phyloP scores from a whole-genome alignment of 2,113 vertebrate genomes.

The Lipotes vexillifer region DNA sequence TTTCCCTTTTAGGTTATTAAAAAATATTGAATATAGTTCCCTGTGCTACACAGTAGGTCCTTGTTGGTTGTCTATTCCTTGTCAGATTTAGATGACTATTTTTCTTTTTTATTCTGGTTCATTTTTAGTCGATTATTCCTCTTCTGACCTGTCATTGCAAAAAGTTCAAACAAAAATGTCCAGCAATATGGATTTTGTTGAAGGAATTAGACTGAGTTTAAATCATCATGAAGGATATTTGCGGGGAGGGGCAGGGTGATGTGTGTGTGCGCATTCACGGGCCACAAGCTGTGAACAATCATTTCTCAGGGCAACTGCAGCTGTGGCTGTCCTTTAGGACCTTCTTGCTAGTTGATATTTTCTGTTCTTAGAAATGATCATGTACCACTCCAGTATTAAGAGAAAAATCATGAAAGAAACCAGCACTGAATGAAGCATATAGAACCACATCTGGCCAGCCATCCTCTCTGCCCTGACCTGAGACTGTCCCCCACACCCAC shows the following conservation, averaged over 20 bases:
- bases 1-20: neutral
- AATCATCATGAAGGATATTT: neutral
- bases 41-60: neutral
- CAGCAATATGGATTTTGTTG: neutral
- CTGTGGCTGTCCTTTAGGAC: too few relatives aligned
- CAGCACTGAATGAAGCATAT: neutral
- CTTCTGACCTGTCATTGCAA: neutral
- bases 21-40: neutral
- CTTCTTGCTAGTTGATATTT: neutral
- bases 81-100: neutral
- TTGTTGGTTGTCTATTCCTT: neutral
- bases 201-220: neutral
- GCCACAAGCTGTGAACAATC: neutral
- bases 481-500: neutral
- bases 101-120: neutral
- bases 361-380: neutral
- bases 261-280: accelerated
- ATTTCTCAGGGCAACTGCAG: neutral
- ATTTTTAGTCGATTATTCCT: neutral
- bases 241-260: too few relatives aligned
- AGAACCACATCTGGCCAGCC: neutral
- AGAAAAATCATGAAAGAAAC: neutral
- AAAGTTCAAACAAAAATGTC: neutral
- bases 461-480: neutral
- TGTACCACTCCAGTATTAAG: neutral